Evolutionary conservation across 2,113 vertebrate species (phyloP), one percentile per base, ranked within the genome.

Genomic region (Sander lucioperca): DNA sequence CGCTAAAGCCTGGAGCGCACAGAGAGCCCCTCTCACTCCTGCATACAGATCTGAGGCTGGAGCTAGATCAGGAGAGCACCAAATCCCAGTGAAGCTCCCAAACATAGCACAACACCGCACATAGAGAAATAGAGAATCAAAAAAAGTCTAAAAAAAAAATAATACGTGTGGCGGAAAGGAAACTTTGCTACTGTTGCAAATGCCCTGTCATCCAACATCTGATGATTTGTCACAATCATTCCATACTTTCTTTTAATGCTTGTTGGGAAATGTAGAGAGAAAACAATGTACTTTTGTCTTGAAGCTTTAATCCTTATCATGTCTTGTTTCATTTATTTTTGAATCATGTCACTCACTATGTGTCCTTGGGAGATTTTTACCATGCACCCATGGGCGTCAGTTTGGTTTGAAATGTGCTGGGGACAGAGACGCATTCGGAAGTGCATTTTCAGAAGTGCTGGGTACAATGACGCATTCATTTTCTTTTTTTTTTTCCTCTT

Each of bases 71-170:
- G 62, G 25, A 3, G 36, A 30, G 12, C 9, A 54, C 18, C 56
- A 36, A 25, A 14, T 30, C 18, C 50, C 86, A 23, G 62, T 86
- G 1, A 91, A 85, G 54, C 89, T 93, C 3, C 91, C 87, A 5
- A 2, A 64, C 23, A 91, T 91, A 79, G 43, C 58, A 61, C 57
- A 79, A 53, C 36, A 71, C n/a, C 19, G 73, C 36, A 11, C 15
- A 9, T 75, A 74, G 7, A 54, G 23, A 27, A 16, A 6, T 0
- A 39, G 13, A 69, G 18, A 30, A 5, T 11, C 16, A 23, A 2
- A 33, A 2, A 33, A 9, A 23, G 7, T 18, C 3, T 16, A 4
- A 11, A 21, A 8, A 48, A 74, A 4, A 10, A 43, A 10, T 12
- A 33, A 30, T 5, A 58, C 12, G n/a, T 4, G 3, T 27, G n/a